Evolutionary conservation across 1,140 invertebrate species (phyloP), one percentile per base, ranked within the genome.

Genomic region (Drosophila lacertosa): DNA sequence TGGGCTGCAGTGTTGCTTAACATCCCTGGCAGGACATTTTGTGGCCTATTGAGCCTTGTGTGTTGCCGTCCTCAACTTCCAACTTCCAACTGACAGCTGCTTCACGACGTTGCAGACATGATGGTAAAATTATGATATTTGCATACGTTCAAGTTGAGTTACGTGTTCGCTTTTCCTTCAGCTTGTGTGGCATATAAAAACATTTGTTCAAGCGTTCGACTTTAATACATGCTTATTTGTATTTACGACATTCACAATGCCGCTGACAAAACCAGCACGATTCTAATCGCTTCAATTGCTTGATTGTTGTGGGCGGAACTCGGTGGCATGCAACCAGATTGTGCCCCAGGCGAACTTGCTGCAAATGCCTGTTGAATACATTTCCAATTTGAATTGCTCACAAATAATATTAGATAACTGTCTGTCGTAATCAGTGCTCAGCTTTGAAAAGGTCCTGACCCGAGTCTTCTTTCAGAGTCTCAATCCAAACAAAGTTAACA

Each of bases 41-140:
- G 77, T 70, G 74, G 69, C 74, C 65, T 67, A 71, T 63, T 66
- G 60, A 33, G 24, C 42, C 24, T 48, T 64, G 55, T 62, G 53
- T 48, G 33, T 29, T 42, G 15, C 13, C 18, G 16, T 44, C 13
- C 7, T 10, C 63, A 54, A 22, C 44, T 45, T 58, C 48, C 20
- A 58, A 10, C 54, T 62, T 58, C 48, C 20, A 58, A 10, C 54
- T 62, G 69, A 65, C 62, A 72, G 60, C 69, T 51, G 73, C 54
- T 58, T 76, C 63, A 74, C 37, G 59, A 60, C 65, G 58, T 60
- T 72, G 72, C 58, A 77, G 74, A 81, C 64, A 67, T 45, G 78
- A 75, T 67, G 55, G 59, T 50, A 63, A 64, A 86, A 86, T 88
- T 88, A 88, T 88, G 78, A 88, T 88, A 88, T 88, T 88, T 88